Base-by-base conservation (phyloP, 2,888 invertebrate genomes). In the Sminthurinus aureus region DNA sequence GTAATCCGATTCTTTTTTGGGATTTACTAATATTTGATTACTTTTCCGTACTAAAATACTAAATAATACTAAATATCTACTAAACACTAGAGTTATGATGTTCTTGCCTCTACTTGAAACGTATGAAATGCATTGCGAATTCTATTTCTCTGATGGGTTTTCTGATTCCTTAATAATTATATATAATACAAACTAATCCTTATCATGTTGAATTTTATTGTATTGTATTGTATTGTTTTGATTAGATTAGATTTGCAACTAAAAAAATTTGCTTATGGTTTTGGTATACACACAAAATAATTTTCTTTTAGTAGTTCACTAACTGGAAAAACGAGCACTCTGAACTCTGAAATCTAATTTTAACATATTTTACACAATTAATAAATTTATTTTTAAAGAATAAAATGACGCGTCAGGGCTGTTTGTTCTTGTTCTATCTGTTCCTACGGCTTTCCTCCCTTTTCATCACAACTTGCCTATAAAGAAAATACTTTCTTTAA, bases 91-190 rank as follows among this genome's bases (percentile, higher is more conserved):
- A 38, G 6, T 38, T 38, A 1, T 38, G 38, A 38, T 38, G 1
- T 38, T 38, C 38, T 38, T 38, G 38, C 38, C 38, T 38, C 38
- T 38, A 38, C 38, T 24, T 71, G 3, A 69, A 69, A 69, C n/a
- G 67, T n/a, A 69, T 64, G 64, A 3, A 69, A 69, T 11, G 67
- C 67, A 69, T 20, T 69, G 24, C 71, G 79, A 79, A 26, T 79
- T 79, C 67, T 79, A 66, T 79, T 66, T 78, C 78, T 79, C 79
- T 79, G 79, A 69, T 66, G 79, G 79, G 79, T 71, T 20, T 71
- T 69, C 69, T 78, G 24, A 15, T 79, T 38, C 38, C 51, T 51
- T 51, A 71, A 71, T 24, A 20, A 12, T 24, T 71, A 18, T 71
- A 13, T 6, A 58, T 58, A 58, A 58, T 58, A 58, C 58, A 38